Evolutionary conservation across 2,797 vertebrate species (phyloP), one percentile per base, ranked within the genome.

Genomic region (Myotis planiceps): DNA sequence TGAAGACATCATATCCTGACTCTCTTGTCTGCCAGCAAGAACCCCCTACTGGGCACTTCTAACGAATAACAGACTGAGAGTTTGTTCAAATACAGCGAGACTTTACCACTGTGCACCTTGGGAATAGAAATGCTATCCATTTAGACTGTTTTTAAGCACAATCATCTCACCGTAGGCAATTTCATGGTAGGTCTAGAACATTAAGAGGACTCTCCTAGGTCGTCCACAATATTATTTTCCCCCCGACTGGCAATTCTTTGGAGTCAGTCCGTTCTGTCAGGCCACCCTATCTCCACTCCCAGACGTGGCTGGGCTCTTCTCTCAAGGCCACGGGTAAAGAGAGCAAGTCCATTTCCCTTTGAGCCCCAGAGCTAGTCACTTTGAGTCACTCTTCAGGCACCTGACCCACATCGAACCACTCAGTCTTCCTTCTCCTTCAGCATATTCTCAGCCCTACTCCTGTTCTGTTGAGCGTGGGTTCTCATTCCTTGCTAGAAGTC

Each of bases 401-500:
- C 29, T 5, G 75, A 19, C 19, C 4, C 12, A 21, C 45, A 42
- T 29, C 15, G 29, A 8, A 37, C 1, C 63, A 21, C 27, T 58
- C 0, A 0, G 66, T 37, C 49, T 39, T 66, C 47, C 23, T 53
- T 85, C 82, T 68, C 53, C 81, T 29, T 18, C 5, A 82, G 74
- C 86, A 75, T 37, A 71, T 27, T 68, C 49, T 51, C 34, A 29
- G 79, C 66, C 51, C 76, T 27, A 45, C 7, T 75, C 66, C 32
- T 83, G 8, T 80, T 60, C 82, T 79, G 9, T 58, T 82, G 39
- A 72, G 65, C 72, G 53, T 51, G 66, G 63, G 68, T 68, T 90
- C 19, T 65, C 74, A 76, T 66, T 94, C 66, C 86, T 86, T 66
- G 47, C 71, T 89, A 29, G 76, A 86, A 92, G 75, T 82, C 39